Evolutionary conservation across 2,797 vertebrate genomes (phyloP).

Genomic region (Vireo griseus): DNA sequence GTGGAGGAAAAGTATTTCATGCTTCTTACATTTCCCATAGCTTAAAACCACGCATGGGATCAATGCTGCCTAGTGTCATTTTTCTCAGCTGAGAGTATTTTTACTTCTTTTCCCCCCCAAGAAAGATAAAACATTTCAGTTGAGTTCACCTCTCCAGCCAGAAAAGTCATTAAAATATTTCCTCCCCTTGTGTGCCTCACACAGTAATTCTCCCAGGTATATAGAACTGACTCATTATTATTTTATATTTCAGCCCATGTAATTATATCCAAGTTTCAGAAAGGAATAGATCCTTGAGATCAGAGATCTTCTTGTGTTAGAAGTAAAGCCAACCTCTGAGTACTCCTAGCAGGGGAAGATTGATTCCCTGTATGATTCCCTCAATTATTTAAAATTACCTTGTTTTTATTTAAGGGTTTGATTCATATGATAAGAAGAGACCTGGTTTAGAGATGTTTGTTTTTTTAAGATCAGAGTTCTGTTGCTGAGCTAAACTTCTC

Average conservation of each 20-base stretch:
- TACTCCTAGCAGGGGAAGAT: constrained; percentile 43
- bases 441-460: constrained; percentile 27
- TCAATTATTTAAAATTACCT: constrained; percentile 58
- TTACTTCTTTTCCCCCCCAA: background rate
- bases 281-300: constrained; percentile 34
- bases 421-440: constrained; percentile 45
- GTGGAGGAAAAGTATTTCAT: background rate
- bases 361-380: constrained; percentile 48
- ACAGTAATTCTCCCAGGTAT: constrained; percentile 40
- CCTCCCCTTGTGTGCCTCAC: background rate
- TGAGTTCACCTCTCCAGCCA: constrained; percentile 1
- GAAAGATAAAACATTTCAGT: background rate
- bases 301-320: constrained; percentile 42
- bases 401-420: constrained; percentile 52
- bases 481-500: constrained; percentile 44
- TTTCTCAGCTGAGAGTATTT: background rate
- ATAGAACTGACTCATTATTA: constrained; percentile 51
- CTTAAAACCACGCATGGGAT: background rate
- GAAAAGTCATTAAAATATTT: constrained; percentile 55
- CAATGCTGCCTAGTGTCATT: background rate
- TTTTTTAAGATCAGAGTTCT: constrained; percentile 45
- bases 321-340: constrained; percentile 40
- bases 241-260: constrained; percentile 48
- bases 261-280: constrained; percentile 48
- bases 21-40: background rate